Conservation (phyloP, 2,113 vertebrate species). For the Proteles cristata region DNA sequence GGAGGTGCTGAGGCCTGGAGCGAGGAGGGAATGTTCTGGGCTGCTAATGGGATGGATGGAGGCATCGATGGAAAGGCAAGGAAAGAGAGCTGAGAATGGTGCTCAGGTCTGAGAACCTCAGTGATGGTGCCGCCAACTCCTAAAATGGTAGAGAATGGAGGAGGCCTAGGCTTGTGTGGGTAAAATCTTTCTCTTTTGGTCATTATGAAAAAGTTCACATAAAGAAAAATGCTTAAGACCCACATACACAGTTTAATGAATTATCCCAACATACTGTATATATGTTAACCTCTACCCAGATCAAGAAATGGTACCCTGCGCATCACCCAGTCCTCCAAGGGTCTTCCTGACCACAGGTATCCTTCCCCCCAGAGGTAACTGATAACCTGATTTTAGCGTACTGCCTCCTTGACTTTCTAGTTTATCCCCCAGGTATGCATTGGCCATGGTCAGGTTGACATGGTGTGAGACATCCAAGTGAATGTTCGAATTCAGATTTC, state of each 20-base stretch:
- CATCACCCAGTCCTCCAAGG: background rate
- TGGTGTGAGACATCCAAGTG: background rate
- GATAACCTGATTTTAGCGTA: background rate
- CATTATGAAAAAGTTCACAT: background rate
- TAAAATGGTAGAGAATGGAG: background rate
- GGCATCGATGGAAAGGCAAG: background rate
- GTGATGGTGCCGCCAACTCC: background rate
- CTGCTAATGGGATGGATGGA: background rate
- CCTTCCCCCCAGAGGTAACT: background rate
- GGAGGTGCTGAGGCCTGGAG: background rate
- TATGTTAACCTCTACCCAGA: background rate
- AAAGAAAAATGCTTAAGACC: background rate
- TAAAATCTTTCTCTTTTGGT: background rate
- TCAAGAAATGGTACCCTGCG: background rate
- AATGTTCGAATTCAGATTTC: background rate
- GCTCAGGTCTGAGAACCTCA: background rate
- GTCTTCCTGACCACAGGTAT: background rate
- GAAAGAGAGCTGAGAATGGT: background rate
- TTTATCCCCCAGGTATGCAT: no score
- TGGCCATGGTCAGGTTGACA: background rate
- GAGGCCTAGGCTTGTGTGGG: background rate
- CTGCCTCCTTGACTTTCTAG: background rate
- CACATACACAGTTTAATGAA: background rate
- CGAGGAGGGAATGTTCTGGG: background rate
- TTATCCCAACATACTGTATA: background rate